Conservation (phyloP, 2,888 invertebrate species). For the Coenonympha arcania region DNA sequence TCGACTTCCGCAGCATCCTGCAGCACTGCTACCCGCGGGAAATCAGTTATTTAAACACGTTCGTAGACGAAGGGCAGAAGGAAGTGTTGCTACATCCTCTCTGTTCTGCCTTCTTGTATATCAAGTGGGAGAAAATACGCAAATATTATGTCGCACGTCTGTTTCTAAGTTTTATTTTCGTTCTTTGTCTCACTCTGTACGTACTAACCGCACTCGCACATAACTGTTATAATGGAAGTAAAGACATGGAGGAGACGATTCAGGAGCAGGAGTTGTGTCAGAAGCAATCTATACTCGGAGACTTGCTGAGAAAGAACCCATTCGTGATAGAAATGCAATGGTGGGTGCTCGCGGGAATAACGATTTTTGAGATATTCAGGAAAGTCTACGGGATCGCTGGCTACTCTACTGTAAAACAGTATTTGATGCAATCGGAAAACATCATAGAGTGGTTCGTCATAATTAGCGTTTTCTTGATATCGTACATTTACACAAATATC, state of each 20-base stretch:
- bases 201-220: slow-evolving; percentile 87
- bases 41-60: slow-evolving; percentile 88
- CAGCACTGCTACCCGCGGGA: slow-evolving; percentile 89
- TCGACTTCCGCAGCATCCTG: slow-evolving; percentile 86
- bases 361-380: slow-evolving; percentile 84
- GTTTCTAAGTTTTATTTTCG: slow-evolving; percentile 84
- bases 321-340: slow-evolving; percentile 86
- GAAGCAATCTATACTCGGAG: slow-evolving; percentile 84
- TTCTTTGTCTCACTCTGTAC: slow-evolving; percentile 85
- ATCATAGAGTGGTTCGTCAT: slow-evolving; percentile 92
- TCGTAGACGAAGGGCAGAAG: slow-evolving; percentile 91
- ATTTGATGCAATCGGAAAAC: slow-evolving; percentile 87
- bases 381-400: slow-evolving; percentile 88
- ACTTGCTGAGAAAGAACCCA: slow-evolving; percentile 82
- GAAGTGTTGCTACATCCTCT: slow-evolving; percentile 89
- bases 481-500: slow-evolving; percentile 83
- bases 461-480: slow-evolving; percentile 86
- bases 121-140: slow-evolving; percentile 92
- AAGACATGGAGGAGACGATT: slow-evolving; percentile 81
- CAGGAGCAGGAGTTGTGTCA: slow-evolving; percentile 83
- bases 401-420: slow-evolving; percentile 85
- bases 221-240: slow-evolving; percentile 87
- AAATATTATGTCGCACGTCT: slow-evolving; percentile 88
- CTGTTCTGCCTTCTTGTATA: slow-evolving; percentile 88
- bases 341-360: slow-evolving; percentile 86